A percentile compares a stretch with the other conserved stretches of the same genome.
These are phyloP conservation scores for Lepisosteus oculatus DNA, from an alignment of 2,113 vertebrate genomes.

Conservation along the genomic window DNA sequence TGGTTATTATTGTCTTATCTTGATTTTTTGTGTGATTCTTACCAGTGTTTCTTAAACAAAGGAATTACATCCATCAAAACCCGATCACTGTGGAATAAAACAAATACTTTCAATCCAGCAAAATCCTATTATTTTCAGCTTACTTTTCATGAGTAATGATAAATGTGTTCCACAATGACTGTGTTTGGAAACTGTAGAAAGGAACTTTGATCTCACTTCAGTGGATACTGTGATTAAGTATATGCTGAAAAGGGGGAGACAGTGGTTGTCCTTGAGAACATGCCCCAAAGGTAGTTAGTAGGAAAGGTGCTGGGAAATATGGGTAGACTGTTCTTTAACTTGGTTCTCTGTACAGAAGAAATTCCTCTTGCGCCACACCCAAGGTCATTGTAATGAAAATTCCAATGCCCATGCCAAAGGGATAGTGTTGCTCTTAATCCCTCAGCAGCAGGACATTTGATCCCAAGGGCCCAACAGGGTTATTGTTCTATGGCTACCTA, in stretches of 20 bases:
- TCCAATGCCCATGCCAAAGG: conserved; percentile 76
- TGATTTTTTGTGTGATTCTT: too few relatives aligned
- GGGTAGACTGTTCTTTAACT: conserved; percentile 18
- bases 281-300: conserved; percentile 17
- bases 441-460: conserved; percentile 74
- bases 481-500: conserved; percentile 58
- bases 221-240: background rate
- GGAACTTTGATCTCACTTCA: background rate
- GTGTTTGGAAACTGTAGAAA: too few relatives aligned
- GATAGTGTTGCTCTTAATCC: conserved; percentile 88
- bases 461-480: conserved; percentile 57
- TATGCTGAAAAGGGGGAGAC: background rate
- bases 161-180: too few relatives aligned
- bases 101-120: too few relatives aligned
- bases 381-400: conserved; percentile 94
- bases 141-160: too few relatives aligned
- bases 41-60: too few relatives aligned
- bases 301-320: background rate
- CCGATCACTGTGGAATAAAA: too few relatives aligned
- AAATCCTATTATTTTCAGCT: too few relatives aligned
- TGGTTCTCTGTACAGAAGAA: conserved; percentile 55
- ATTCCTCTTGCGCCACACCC: conserved; percentile 84
- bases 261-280: background rate
- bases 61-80: too few relatives aligned
- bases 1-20: too few relatives aligned